phyloP scores from a whole-genome alignment of 2,797 vertebrate species.

The Coilia nasus region DNA sequence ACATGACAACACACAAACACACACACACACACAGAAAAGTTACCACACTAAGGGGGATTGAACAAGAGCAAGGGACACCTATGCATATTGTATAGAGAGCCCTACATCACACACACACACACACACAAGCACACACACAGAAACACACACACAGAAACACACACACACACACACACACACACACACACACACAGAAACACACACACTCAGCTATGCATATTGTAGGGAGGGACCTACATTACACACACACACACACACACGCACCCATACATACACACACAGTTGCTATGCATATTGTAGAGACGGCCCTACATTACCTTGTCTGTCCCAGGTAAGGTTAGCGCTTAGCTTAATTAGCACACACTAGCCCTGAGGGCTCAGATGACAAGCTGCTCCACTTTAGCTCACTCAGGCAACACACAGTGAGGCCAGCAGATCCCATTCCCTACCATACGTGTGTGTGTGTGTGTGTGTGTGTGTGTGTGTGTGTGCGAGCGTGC shows the following conservation, averaged over 20 bases:
- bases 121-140: background rate
- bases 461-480: background rate
- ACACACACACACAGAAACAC: background rate
- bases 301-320: background rate
- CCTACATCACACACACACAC: background rate
- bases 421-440: background rate
- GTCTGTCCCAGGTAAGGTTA: background rate
- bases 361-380: background rate
- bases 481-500: background rate
- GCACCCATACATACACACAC: background rate
- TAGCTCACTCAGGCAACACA: background rate
- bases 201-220: background rate
- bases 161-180: background rate
- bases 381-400: constrained; percentile 14
- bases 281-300: background rate
- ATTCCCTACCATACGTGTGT: background rate
- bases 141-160: background rate
- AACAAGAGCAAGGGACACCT: no score
- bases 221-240: no score
- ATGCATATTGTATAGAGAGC: no score
- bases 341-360: constrained; percentile 14
- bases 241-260: background rate
- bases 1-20: no score
- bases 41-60: no score
- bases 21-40: no score